phyloP scores from a whole-genome alignment of 2,888 invertebrate genomes.

The Euspilapteryx auroguttella region DNA sequence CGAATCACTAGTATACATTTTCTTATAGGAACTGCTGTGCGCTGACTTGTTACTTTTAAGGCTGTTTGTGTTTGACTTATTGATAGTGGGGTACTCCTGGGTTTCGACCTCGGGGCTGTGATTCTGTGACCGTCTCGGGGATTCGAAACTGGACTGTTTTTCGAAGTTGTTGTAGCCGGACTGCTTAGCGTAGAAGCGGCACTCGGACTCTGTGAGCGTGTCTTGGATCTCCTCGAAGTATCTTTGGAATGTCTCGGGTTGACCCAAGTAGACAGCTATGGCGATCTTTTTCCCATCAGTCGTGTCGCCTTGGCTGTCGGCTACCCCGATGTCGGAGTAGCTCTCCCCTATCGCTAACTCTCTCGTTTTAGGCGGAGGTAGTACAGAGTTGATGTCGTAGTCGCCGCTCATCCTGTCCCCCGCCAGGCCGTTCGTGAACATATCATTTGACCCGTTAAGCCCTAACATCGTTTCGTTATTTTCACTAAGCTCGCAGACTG shows the following conservation, averaged over 20 bases:
- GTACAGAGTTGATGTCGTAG: conserved; percentile 47
- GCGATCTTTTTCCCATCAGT: conserved; percentile 86
- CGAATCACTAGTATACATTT: conserved; percentile 51
- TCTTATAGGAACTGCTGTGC: conserved; percentile 52
- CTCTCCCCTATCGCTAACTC: conserved; percentile 57
- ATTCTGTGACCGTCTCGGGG: conserved; percentile 42
- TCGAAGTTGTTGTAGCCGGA: conserved; percentile 47
- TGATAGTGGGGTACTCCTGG: conserved; percentile 41
- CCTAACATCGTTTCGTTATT: conserved; percentile 36
- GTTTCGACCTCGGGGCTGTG: conserved; percentile 47
- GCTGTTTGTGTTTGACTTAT: conserved; percentile 56
- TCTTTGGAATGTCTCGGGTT: conserved; percentile 74
- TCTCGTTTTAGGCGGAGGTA: conserved; percentile 50
- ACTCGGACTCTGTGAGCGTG: conserved; percentile 65
- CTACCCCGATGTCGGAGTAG: conserved; percentile 55
- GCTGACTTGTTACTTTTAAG: conserved; percentile 60
- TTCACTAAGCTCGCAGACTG: conserved; percentile 41
- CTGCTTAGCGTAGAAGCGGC: conserved; percentile 60
- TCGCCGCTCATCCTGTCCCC: conserved; percentile 46
- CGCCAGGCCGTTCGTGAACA: conserved; percentile 36
- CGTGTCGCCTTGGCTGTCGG: conserved; percentile 66
- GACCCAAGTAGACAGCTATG: conserved; percentile 85
- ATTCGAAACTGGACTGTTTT: conserved; percentile 49
- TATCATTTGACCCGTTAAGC: conserved; percentile 41
- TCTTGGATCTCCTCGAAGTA: conserved; percentile 69